phyloP scores from a whole-genome alignment of 2,797 vertebrate species.

The Dryobates pubescens region DNA sequence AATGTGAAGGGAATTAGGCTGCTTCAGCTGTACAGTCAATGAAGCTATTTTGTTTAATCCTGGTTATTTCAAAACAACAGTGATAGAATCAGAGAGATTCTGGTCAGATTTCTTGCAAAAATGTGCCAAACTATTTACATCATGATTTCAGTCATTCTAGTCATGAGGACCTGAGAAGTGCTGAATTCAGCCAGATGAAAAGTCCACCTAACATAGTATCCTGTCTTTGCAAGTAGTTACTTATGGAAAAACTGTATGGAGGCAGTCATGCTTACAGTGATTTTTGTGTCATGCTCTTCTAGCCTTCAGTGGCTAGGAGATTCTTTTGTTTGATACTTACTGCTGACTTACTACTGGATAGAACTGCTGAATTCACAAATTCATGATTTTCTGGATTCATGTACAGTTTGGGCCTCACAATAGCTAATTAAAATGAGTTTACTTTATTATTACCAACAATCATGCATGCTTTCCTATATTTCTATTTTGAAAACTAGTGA shows the following conservation, averaged over 20 bases:
- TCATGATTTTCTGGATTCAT: background rate
- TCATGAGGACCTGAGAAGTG: background rate
- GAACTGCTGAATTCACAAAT: conserved; percentile 20
- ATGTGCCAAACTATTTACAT: background rate
- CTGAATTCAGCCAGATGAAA: background rate
- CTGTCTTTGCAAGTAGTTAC: background rate
- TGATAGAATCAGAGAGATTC: background rate
- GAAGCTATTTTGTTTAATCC: background rate
- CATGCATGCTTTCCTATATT: background rate
- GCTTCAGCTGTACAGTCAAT: background rate
- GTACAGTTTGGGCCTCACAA: background rate
- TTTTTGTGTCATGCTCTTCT: background rate
- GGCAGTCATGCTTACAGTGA: background rate
- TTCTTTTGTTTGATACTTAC: conserved; percentile 7
- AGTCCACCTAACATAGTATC: background rate
- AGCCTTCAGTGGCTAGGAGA: background rate
- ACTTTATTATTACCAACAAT: background rate
- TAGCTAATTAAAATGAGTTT: background rate
- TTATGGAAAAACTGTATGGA: accelerated
- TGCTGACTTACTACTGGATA: conserved; percentile 31
- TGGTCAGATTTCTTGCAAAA: background rate
- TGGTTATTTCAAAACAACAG: background rate
- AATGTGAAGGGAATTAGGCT: background rate
- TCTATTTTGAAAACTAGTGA: background rate
- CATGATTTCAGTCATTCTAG: background rate